phyloP scores from a whole-genome alignment of 1,140 invertebrate genomes.

The Dreissena rostriformis region DNA sequence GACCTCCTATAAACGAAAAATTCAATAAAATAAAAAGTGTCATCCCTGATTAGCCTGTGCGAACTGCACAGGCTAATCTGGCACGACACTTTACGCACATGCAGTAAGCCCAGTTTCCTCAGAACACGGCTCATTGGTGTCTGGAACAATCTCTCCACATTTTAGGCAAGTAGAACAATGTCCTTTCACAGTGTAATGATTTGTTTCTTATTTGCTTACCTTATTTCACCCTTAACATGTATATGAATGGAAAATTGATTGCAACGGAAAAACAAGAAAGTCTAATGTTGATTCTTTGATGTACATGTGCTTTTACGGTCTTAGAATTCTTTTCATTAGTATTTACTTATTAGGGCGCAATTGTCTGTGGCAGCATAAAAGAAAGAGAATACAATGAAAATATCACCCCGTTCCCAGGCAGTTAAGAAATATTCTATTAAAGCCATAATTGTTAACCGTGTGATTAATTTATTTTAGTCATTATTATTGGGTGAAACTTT shows the following conservation, averaged over 20 bases:
- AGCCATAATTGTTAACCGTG: conserved; percentile 44
- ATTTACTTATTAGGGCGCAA: conserved; percentile 50
- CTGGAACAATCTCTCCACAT: too few species aligned
- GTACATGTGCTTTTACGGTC: conserved; percentile 29
- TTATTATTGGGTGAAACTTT: conserved; percentile 43
- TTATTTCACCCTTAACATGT: conserved; percentile 23
- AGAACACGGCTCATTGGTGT: too few species aligned
- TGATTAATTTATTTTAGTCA: conserved; percentile 59
- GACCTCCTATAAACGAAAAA: too few species aligned
- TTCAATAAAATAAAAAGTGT: too few species aligned
- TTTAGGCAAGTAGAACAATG: conserved; percentile 6
- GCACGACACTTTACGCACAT: too few species aligned
- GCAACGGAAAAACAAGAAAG: conserved; percentile 35
- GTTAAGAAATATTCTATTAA: conserved; percentile 58
- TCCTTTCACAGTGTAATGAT: conserved; percentile 32
- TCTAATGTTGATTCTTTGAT: conserved; percentile 17
- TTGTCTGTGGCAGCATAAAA: conserved; percentile 54
- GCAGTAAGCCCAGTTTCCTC: too few species aligned
- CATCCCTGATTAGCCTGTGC: too few species aligned
- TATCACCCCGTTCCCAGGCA: conserved; percentile 52
- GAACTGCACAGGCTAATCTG: too few species aligned
- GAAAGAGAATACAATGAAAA: conserved; percentile 48
- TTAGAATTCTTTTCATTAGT: conserved; percentile 33
- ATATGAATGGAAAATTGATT: conserved; percentile 46
- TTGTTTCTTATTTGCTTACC: conserved; percentile 40